Conservation (phyloP, 2,888 invertebrate genomes). For the Brenthis ino region DNA sequence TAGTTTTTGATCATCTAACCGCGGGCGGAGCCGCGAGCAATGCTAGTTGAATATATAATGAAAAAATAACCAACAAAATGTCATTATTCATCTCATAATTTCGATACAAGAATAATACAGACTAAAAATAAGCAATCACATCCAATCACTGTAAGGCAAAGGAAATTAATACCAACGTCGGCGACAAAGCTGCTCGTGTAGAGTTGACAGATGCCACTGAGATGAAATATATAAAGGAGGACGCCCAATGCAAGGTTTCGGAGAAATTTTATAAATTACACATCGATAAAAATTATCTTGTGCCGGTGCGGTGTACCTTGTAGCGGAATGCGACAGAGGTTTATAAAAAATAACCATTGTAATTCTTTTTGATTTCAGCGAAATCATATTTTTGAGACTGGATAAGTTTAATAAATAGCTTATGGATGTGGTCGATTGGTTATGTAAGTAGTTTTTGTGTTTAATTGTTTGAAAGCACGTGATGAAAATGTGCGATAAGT, state of each 20-base stretch:
- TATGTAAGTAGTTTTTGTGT: too few relatives aligned
- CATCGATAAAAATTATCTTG: slow-evolving; percentile 21
- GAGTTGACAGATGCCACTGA: slow-evolving; percentile 67
- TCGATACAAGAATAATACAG: slow-evolving; percentile 12
- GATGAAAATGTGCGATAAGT: too few relatives aligned
- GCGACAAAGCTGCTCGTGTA: slow-evolving; percentile 66
- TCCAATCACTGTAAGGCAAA: slow-evolving; percentile 32
- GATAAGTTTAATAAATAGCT: neutral
- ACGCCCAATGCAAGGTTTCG: slow-evolving; percentile 44
- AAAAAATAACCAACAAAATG: neutral
- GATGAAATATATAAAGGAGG: slow-evolving; percentile 64
- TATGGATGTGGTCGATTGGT: neutral
- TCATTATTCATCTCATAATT: slow-evolving; percentile 8
- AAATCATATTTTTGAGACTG: slow-evolving; percentile 7
- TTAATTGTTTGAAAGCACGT: too few relatives aligned
- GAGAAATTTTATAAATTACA: slow-evolving; percentile 45
- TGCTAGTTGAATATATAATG: too few relatives aligned
- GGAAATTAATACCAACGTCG: slow-evolving; percentile 44
- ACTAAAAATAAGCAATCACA: slow-evolving; percentile 21
- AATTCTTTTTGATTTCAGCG: slow-evolving; percentile 11
- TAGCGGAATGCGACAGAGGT: neutral
- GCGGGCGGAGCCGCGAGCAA: too few relatives aligned
- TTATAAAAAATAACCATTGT: neutral
- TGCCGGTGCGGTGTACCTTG: slow-evolving; percentile 12
- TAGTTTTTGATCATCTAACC: too few relatives aligned